These are phyloP conservation scores for Microchrysa polita DNA, from an alignment of 2,888 invertebrate species.

Conservation along the genomic window DNA sequence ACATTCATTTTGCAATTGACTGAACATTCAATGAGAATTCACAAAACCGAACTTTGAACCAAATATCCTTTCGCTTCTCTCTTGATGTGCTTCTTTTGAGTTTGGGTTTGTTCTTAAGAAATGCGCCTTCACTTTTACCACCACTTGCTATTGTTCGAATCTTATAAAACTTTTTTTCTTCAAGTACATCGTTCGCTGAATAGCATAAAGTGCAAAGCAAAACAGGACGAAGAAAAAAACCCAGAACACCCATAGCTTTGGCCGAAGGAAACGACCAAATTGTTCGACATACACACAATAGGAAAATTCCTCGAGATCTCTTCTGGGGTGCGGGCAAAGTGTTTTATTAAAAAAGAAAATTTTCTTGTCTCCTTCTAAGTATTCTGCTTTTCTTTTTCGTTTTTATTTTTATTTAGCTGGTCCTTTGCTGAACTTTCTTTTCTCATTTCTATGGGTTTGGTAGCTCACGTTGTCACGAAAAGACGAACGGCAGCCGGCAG, in stretches of 20 bases:
- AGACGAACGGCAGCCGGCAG: neutral
- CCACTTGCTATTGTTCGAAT: conserved; percentile 19
- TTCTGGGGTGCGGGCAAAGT: neutral
- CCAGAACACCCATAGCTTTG: too few relatives aligned
- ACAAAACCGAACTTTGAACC: neutral
- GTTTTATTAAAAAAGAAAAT: conserved; percentile 18
- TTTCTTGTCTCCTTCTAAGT: neutral
- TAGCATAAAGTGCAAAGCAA: neutral
- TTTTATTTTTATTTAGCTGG: neutral
- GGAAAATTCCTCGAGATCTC: conserved; percentile 19
- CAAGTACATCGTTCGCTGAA: neutral
- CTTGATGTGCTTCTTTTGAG: too few relatives aligned
- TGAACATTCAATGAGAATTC: neutral
- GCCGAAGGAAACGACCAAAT: neutral
- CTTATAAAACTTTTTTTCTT: neutral
- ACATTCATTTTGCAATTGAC: neutral
- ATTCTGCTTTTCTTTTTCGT: neutral
- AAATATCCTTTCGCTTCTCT: too few relatives aligned
- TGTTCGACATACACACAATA: conserved; percentile 10
- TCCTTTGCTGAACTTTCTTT: neutral
- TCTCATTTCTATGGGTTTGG: neutral
- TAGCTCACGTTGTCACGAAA: neutral
- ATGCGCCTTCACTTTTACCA: neutral
- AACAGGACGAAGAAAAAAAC: neutral
- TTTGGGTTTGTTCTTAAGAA: neutral